Conservation (phyloP, 2,113 vertebrate genomes). For the Hemibagrus wyckioides region DNA sequence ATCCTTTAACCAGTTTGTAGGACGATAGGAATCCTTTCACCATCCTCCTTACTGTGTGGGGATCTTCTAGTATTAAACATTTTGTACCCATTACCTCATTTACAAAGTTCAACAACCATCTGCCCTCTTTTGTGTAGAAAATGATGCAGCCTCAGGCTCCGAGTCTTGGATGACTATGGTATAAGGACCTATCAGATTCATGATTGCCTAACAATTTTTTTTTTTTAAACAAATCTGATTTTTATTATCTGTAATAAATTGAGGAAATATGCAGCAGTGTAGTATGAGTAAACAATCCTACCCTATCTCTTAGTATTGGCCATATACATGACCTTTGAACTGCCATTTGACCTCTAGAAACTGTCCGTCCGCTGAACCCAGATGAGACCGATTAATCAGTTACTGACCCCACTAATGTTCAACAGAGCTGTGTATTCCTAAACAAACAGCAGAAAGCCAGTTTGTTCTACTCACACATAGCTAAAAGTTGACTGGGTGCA, state of each 20-base stretch:
- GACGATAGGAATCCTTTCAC: not conserved
- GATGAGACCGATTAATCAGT: not conserved
- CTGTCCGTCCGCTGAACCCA: not conserved
- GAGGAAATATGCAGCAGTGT: not conserved
- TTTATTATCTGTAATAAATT: not conserved
- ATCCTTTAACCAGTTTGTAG: not conserved
- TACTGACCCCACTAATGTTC: constrained; percentile 12
- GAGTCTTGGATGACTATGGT: not conserved
- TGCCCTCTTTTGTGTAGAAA: not conserved
- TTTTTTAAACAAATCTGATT: not conserved
- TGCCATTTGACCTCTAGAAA: constrained; percentile 8
- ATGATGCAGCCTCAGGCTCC: not conserved
- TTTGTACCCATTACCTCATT: not conserved
- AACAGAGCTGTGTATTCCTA: constrained; percentile 2
- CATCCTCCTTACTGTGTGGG: not conserved
- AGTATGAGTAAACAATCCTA: not conserved
- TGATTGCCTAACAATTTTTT: not conserved
- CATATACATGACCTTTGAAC: constrained; percentile 5
- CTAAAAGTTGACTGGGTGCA: not conserved
- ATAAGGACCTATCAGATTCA: not conserved
- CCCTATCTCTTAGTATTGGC: not conserved
- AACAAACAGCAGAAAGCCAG: not conserved
- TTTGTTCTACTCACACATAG: not conserved
- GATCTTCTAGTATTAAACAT: not conserved
- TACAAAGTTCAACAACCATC: not conserved